Conservation (phyloP, 2,888 invertebrate genomes). For the Stictocephala bisonia region DNA sequence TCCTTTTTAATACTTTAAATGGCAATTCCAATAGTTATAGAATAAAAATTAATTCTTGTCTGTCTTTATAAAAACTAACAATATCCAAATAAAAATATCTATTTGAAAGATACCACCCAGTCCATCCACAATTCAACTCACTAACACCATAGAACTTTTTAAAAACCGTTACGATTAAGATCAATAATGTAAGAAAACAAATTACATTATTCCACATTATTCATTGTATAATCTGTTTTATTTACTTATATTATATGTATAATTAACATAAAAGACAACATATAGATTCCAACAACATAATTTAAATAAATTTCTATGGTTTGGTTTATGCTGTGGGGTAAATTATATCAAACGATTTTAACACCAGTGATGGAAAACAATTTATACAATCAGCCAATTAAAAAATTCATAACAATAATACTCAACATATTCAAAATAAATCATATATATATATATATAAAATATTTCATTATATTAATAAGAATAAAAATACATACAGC, state of each 20-base stretch:
- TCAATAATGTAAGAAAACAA: constrained; percentile 3
- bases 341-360: constrained; percentile 1
- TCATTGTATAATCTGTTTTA: constrained; percentile 36
- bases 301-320: constrained; percentile 33
- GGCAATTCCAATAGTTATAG: constrained; percentile 23
- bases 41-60: constrained; percentile 22
- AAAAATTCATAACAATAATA: constrained; percentile 33
- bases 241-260: constrained; percentile 41
- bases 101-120: constrained; percentile 5
- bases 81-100: too few species aligned
- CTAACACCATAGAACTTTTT: constrained; percentile 18
- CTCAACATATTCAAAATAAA: constrained; percentile 40
- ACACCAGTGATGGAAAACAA: constrained; percentile 34
- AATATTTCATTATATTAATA: constrained; percentile 20
- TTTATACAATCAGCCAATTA: constrained; percentile 28
- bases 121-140: background rate
- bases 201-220: constrained; percentile 32
- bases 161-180: background rate
- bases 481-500: constrained; percentile 39
- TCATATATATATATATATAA: constrained; percentile 40
- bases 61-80: constrained; percentile 13
- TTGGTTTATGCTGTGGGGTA: constrained; percentile 10
- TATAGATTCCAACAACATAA: constrained; percentile 47
- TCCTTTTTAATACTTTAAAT: constrained; percentile 18
- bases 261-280: constrained; percentile 46